phyloP scores from a whole-genome alignment of 2,797 vertebrate genomes.

The Sardinella longiceps region DNA sequence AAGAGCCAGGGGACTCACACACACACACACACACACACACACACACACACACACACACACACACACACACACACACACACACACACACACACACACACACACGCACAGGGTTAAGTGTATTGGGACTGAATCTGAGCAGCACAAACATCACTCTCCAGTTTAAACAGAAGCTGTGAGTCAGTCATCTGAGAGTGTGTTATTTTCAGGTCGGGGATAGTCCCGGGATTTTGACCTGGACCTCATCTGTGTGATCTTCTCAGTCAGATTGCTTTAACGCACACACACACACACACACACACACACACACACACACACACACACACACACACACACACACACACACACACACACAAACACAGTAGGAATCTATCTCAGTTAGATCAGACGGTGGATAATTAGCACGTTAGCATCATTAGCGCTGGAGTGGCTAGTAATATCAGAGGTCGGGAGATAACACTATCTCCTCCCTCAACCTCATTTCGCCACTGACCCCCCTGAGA shows the following conservation, averaged over 20 bases:
- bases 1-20: slow-evolving; percentile 56
- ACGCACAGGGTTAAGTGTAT: slow-evolving; percentile 42
- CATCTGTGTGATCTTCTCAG: slow-evolving; percentile 73
- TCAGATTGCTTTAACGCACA: slow-evolving; percentile 64
- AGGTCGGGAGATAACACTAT: slow-evolving; percentile 70
- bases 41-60: not conserved
- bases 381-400: slow-evolving; percentile 16
- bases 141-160: slow-evolving; percentile 73
- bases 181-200: not conserved
- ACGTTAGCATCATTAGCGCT: slow-evolving; percentile 72
- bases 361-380: no score
- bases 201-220: not conserved
- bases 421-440: slow-evolving; percentile 71
- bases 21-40: not conserved
- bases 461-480: slow-evolving; percentile 31
- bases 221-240: slow-evolving; percentile 57
- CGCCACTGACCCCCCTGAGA: slow-evolving; percentile 25
- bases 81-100: not conserved
- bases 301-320: not conserved
- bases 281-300: not conserved
- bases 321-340: not conserved
- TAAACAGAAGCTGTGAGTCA: slow-evolving; percentile 51
- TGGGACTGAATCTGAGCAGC: slow-evolving; percentile 43
- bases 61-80: not conserved
- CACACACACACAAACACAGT: no score